Base-by-base conservation (phyloP, 1,140 invertebrate genomes). In the Sycophaga agraensis region DNA sequence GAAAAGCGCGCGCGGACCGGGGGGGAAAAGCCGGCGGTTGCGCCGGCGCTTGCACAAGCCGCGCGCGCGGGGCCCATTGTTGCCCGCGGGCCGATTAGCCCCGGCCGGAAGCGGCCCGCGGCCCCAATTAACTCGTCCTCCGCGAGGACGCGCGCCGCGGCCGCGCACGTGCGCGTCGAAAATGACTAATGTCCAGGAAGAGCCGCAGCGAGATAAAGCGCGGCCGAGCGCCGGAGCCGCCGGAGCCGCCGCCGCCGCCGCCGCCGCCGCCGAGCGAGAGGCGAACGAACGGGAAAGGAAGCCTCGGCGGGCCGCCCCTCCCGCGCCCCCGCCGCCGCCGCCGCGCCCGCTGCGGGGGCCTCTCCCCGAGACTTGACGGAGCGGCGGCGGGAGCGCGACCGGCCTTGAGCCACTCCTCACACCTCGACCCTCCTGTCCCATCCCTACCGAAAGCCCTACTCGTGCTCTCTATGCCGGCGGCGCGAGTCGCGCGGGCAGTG, bases 381-480 rank as follows among this genome's bases (percentile, higher is more conserved):
- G 35, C 34, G 14, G 24, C 56, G 35, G 31, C 49, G n/a, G 31
- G 71, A 72, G 70, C 70, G 68, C 72, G 73, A 74, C 73, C 75
- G 75, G 73, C 74, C 75, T 77, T 77, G 75, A 77, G 74, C 70
- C 68, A 60, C 68, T 70, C 68, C 62, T 62, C 60, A 59, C 49
- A 35, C 54, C 31, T 60, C 60, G 57, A 55, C 61, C 63, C 56
- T 65, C 59, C 35, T 40, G 45, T 55, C 35, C 70, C 51, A 70
- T 72, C 67, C 70, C 68, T 62, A 56, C 63, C 55, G 39, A 24
- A 48, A 46, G 42, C 49, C 42, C 28, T 35, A 22, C 37, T 48
- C 22, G n/a, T 37, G 26, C 50, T 28, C 70, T 55, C 57, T 45
- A 37, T 53, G 43, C 46, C 31, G n/a, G n/a, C n/a, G n/a, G n/a